phyloP scores from a whole-genome alignment of 2,113 vertebrate species.

The Xenopus laevis region DNA sequence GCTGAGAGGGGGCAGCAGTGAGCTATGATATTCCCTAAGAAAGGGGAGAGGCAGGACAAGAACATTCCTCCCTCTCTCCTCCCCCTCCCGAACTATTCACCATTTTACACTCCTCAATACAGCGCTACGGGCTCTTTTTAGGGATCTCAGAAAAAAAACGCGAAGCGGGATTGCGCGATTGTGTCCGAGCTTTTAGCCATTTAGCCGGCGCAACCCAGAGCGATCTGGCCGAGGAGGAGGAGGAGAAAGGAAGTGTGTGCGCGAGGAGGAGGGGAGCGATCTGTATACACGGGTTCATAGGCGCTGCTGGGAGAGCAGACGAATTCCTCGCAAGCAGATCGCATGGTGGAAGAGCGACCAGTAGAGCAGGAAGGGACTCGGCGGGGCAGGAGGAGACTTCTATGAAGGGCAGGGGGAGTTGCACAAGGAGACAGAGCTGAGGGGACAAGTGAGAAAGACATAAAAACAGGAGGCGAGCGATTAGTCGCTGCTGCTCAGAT shows the following conservation, averaged over 20 bases:
- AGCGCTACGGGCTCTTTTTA: conserved; percentile 12
- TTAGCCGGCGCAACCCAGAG: no score
- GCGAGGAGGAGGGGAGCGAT: background rate
- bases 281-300: background rate
- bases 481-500: conserved; percentile 39
- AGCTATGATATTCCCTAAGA: conserved; percentile 1
- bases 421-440: conserved; percentile 5
- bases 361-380: background rate
- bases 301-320: background rate
- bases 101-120: conserved; percentile 27
- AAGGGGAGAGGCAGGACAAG: conserved; percentile 18
- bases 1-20: conserved; percentile 28
- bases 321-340: background rate
- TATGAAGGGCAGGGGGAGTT: background rate
- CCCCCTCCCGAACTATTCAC: conserved; percentile 29
- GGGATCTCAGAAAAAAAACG: background rate
- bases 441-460: background rate
- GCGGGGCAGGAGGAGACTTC: conserved; percentile 12
- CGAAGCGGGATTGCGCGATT: conserved; percentile 20
- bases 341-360: background rate
- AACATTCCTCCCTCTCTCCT: conserved; percentile 17
- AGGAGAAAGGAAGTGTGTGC: background rate
- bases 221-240: background rate
- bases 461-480: background rate
- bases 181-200: no score